Conservation (phyloP, 2,113 vertebrate genomes). For the Zosterops japonicus region DNA sequence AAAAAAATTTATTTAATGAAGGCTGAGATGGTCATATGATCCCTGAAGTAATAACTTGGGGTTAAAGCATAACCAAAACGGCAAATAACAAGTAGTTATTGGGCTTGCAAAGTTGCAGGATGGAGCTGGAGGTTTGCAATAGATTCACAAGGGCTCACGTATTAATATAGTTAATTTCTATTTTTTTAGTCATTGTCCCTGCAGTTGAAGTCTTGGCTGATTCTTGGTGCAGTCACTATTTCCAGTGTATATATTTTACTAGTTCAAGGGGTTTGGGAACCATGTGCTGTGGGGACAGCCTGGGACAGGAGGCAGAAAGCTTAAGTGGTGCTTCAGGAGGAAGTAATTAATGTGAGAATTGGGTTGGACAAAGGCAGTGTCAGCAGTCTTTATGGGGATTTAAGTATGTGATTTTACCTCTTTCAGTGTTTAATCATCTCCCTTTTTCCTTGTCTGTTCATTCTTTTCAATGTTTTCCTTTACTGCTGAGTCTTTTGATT, state of each 20-base stretch:
- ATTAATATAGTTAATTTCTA: neutral
- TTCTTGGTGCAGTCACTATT: neutral
- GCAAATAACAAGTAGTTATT: neutral
- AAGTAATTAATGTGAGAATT: neutral
- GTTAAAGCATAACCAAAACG: constrained; percentile 20
- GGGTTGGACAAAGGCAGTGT: neutral
- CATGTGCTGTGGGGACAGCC: fast-evolving
- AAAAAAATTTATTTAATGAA: neutral
- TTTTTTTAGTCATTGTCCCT: neutral
- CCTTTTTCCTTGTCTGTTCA: neutral
- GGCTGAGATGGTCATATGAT: neutral
- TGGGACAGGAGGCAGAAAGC: neutral
- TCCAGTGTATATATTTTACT: neutral
- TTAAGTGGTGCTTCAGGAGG: neutral
- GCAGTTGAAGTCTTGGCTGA: neutral
- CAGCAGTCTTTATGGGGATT: neutral
- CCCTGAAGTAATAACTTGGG: neutral
- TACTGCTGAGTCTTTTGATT: neutral
- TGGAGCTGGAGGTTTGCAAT: neutral
- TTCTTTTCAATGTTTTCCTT: neutral
- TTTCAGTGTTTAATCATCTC: neutral
- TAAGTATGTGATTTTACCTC: neutral
- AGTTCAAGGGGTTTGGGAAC: neutral
- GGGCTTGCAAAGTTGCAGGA: neutral
- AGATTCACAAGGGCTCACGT: neutral